Conservation (phyloP, 2,888 invertebrate genomes). For the Dione vanillae region DNA sequence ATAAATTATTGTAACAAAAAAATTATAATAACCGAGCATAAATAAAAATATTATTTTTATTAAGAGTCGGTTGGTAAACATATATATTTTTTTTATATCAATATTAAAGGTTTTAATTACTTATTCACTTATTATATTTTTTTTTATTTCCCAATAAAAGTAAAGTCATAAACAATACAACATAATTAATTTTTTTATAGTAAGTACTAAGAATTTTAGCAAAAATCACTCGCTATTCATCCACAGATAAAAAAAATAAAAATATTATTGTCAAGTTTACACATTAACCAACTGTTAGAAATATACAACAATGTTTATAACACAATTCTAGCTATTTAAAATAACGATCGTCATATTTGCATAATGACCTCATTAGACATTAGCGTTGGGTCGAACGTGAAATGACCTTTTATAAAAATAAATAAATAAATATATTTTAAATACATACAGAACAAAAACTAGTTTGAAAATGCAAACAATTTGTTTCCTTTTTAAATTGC, state of each 20-base stretch:
- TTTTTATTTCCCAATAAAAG: too few relatives aligned
- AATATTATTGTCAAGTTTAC: not conserved
- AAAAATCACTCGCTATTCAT: not conserved
- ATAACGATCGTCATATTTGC: constrained; percentile 32
- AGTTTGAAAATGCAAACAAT: not conserved
- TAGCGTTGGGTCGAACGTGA: constrained; percentile 29
- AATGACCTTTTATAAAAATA: constrained; percentile 38
- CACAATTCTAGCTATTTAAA: not conserved
- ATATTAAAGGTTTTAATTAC: too few relatives aligned
- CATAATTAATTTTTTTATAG: not conserved
- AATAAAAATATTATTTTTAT: too few relatives aligned
- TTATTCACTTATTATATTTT: too few relatives aligned
- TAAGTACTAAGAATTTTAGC: not conserved
- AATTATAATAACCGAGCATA: too few relatives aligned
- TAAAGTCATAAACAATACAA: too few relatives aligned
- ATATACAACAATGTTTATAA: not conserved
- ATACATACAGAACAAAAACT: constrained; percentile 19
- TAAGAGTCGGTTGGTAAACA: too few relatives aligned
- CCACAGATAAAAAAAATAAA: not conserved
- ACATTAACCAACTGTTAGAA: not conserved
- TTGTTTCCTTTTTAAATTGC: not conserved
- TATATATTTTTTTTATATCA: too few relatives aligned
- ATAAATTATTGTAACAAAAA: too few relatives aligned
- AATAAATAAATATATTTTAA: constrained; percentile 28
- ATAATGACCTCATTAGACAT: constrained; percentile 42